Percentiles rank a stretch among this genome's conserved stretches.
These are phyloP conservation scores for Triplophysa siluroides DNA, from an alignment of 2,113 vertebrate genomes.

Conservation along the genomic window DNA sequence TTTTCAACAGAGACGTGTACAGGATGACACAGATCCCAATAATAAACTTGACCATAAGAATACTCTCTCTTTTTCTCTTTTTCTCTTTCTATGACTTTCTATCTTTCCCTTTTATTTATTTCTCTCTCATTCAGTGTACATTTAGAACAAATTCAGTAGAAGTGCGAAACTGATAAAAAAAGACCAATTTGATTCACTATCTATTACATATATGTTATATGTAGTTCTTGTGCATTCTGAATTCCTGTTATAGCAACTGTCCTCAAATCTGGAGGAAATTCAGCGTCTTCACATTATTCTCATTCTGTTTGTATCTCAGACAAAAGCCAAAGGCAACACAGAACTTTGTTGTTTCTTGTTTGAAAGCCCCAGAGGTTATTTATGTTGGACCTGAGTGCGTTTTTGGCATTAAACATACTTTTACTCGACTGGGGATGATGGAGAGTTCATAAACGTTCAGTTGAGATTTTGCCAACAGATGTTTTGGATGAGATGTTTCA, in stretches of 20 bases:
- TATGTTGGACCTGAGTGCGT: slow-evolving; percentile 20
- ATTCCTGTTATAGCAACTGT: too few relatives aligned
- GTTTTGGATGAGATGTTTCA: slow-evolving; percentile 12
- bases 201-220: too few relatives aligned
- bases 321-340: slow-evolving; percentile 6
- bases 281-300: slow-evolving; percentile 1
- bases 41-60: too few relatives aligned
- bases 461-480: slow-evolving; percentile 9
- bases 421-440: slow-evolving; percentile 20
- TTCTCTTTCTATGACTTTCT: too few relatives aligned
- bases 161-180: not conserved
- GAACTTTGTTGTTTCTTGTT: slow-evolving; percentile 29
- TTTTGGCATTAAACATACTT: not conserved
- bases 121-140: too few relatives aligned
- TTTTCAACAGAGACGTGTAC: too few relatives aligned
- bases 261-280: slow-evolving; percentile 1
- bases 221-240: not conserved
- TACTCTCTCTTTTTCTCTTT: too few relatives aligned
- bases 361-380: not conserved
- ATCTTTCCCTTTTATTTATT: too few relatives aligned
- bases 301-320: slow-evolving; percentile 3
- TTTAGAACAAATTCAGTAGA: too few relatives aligned
- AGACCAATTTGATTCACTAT: not conserved
- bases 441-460: slow-evolving; percentile 16
- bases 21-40: too few relatives aligned